A percentile compares a stretch with the other conserved stretches of the same genome.
Evolutionary conservation across 1,140 invertebrate species (phyloP).

Genomic region (Cotesia typhae): DNA sequence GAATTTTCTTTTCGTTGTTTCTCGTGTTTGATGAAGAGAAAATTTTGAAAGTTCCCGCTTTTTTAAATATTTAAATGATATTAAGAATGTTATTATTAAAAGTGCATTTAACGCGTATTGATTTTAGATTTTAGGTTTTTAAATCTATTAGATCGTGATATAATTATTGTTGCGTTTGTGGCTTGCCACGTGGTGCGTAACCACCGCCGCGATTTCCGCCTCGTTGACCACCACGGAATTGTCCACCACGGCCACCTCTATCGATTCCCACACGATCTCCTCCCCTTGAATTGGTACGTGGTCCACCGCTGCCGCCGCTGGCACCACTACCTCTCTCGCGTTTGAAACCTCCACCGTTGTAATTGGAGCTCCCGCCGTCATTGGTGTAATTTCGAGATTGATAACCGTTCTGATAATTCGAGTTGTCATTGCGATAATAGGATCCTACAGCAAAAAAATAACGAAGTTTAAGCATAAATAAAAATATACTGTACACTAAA

Average conservation of each 20-base stretch:
- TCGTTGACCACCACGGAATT: constrained; percentile 54
- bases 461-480: constrained; percentile 4
- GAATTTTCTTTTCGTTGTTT: not conserved
- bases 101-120: constrained; percentile 12
- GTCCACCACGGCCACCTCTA: constrained; percentile 50
- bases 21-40: not conserved
- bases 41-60: not conserved
- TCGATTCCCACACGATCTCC: constrained; percentile 45
- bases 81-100: constrained; percentile 22
- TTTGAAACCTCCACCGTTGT: constrained; percentile 48
- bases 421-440: constrained; percentile 57
- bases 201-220: constrained; percentile 46
- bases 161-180: constrained; percentile 52
- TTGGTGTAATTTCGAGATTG: constrained; percentile 57
- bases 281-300: constrained; percentile 31
- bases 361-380: constrained; percentile 46
- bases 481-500: not conserved
- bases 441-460: constrained; percentile 45
- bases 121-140: constrained; percentile 33
- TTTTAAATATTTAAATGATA: constrained; percentile 9
- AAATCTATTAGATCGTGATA: constrained; percentile 37
- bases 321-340: constrained; percentile 33
- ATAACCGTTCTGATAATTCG: constrained; percentile 62
- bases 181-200: constrained; percentile 52
- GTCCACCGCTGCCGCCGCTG: constrained; percentile 29